Base-by-base conservation (phyloP, 2,888 invertebrate genomes). In the Syrista parreyssii region DNA sequence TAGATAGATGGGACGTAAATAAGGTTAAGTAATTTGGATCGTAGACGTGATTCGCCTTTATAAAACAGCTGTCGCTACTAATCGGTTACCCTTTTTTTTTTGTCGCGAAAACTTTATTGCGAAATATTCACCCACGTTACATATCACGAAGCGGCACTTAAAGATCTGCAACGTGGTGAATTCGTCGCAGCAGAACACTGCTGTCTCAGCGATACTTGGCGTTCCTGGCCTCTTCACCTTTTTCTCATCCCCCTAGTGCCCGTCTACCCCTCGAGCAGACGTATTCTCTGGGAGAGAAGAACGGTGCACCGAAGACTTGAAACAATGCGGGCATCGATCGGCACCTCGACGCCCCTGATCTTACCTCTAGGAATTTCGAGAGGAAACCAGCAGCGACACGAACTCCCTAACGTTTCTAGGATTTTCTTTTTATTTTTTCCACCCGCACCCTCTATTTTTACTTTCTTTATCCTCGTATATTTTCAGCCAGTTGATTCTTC, bases 81-180 rank as follows among this genome's bases (percentile, higher is more conserved):
- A 55, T 55, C 55, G 55, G 4, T 55, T 23, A 23, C 23, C 55
- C 55, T 6, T 9, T 6, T 9, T 23, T 23, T 55, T 15, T 36
- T 36, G n/a, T 23, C 55, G 55, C 55, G 23, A 55, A 23, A 15
- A 33, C 32, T 15, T 71, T 71, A 71, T 71, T 32, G 33, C 71
- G 71, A 71, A 71, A 71, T 71, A 71, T 33, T 33, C 32, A 30
- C 9, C 32, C 71, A 33, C n/a, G 68, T 78, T 74, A 81, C 82
- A 83, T 86, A 86, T 88, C 86, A 85, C 83, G 86, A 87, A 82
- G 84, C 82, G 80, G 82, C 82, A 84, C 87, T 88, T 82, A 81
- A 87, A 81, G 85, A 88, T 87, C 84, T 86, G 88, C 88, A 86
- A 88, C 85, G 86, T 87, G 84, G 86, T 86, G 84, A 84, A 85